Evolutionary conservation across 2,113 vertebrate genomes (phyloP).

Genomic region (Cebus imitator): DNA sequence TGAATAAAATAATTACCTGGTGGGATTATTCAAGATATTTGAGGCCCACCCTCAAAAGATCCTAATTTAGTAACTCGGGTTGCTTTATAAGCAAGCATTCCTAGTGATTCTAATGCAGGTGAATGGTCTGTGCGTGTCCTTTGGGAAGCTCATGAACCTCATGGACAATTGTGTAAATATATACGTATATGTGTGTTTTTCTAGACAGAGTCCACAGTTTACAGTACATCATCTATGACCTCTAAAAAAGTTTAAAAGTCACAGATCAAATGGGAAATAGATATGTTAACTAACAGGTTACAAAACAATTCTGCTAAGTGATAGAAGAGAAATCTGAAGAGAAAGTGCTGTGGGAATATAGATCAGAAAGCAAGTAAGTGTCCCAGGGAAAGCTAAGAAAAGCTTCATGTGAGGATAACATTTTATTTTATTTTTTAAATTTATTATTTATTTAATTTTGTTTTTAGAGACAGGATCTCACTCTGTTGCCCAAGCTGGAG

Average conservation of each 20-base stretch:
- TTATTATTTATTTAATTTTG: too few relatives aligned
- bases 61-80: not conserved
- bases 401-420: not conserved
- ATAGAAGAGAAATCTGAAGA: constrained; percentile 10
- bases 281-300: not conserved
- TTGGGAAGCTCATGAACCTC: not conserved
- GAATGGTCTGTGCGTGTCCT: not conserved
- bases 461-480: too few relatives aligned
- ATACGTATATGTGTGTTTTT: not conserved
- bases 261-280: not conserved
- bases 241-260: not conserved
- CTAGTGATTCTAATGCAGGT: not conserved
- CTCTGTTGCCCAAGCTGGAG: too few relatives aligned
- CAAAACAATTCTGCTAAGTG: not conserved
- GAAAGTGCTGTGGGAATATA: not conserved
- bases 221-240: not conserved
- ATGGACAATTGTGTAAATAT: not conserved
- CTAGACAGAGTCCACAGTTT: not conserved
- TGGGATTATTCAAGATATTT: not conserved
- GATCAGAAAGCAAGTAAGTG: not conserved
- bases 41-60: not conserved
- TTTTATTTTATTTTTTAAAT: not conserved
- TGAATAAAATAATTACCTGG: not conserved
- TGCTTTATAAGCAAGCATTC: not conserved
- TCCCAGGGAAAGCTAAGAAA: not conserved